Base-by-base conservation (phyloP, 1,140 invertebrate species). In the Pissodes strobi region DNA sequence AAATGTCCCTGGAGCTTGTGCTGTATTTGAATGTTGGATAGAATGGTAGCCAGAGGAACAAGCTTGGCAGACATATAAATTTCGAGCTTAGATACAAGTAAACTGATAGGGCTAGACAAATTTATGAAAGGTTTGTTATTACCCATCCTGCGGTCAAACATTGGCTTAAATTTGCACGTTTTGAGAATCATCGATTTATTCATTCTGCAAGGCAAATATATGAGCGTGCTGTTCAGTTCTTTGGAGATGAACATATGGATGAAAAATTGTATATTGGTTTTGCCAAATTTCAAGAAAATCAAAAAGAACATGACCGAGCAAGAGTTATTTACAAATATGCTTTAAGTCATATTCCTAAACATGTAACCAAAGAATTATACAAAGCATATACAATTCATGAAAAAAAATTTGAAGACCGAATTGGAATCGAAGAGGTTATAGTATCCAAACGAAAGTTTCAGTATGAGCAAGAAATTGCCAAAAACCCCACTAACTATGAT, bases 21-120 rank as follows among this genome's bases (percentile, higher is more conserved):
- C 86, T 65, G 94, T 99, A 1, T 99, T 99, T 81, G 97, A 99
- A 79, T 83, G 98, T 30, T 99, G 98, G 98, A 99, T 99, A 94
- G 95, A 99, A 81, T 99, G 97, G 97, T 91, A 99, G 82, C 98
- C 98, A 17, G 93, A 98, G 80, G 97, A 99, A 81, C 98, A 99
- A 81, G 96, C 97, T 2, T 99, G 97, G 98, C 90, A 97, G 73
- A 99, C 98, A 0, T 99, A 98, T 72, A 98, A 99, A 99, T 74
- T 99, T 99, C 84, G 98, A 99, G 80, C 78, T 99, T 18, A 82
- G 97, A 8, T 99, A 98, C 77, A 96, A 98, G 78, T 97, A 99
- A 83, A 87, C 98, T 13, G 93, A 99, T 72, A 82, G 96, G 72
- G 96, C 96, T 2, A 82, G 98, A 65, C 80, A 87, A 64, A 97